Evolutionary conservation across 35 echinoderm and acorn worm genomes (phyloP), one percentile per base, ranked within the genome.

Genomic region (Holothuria glaberrima): DNA sequence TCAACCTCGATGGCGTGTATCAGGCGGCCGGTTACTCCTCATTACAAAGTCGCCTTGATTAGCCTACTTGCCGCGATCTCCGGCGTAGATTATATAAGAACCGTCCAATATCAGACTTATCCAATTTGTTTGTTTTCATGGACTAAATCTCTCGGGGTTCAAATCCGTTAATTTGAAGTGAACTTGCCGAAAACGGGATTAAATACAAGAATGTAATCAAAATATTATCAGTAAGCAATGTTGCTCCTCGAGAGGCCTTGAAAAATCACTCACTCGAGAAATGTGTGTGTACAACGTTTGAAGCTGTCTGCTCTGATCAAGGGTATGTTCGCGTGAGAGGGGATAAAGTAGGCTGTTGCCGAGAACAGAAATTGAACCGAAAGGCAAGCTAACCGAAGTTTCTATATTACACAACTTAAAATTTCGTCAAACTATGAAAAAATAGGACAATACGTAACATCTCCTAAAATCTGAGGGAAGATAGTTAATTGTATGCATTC

Each of bases 41-140:
- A 38, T 75, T 75, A 75, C 71, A 38, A 75, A 75, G 29, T 41
- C 33, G 33, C 71, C 31, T 75, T 75, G 71, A 75, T 75, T 75
- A 75, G 71, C 71, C 71, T 75, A 75, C 71, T 75, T 75, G 71
- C 29, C 34, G 28, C 13, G 29, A 75, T 75, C 44, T 75, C 71
- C 31, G 21, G 34, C 30, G 21, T 21, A 75, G 71, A 75, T 75
- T 75, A 75, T 41, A 75, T 75, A 75, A 75, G 31, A 75, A 75
- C 29, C 44, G 12, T 75, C 71, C 28, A 75, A 75, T 38, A 31
- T 75, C 44, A 32, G 33, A 48, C 34, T 38, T 48, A 75, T 75
- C 71, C 36, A 75, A 75, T 75, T 75, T 75, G 24, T 4, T 75
- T 24, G 32, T 31, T 75, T n/a, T 31, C 44, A 19, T 38, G 44